phyloP scores from a whole-genome alignment of 2,888 invertebrate species.

The Hoplodrina blanda region DNA sequence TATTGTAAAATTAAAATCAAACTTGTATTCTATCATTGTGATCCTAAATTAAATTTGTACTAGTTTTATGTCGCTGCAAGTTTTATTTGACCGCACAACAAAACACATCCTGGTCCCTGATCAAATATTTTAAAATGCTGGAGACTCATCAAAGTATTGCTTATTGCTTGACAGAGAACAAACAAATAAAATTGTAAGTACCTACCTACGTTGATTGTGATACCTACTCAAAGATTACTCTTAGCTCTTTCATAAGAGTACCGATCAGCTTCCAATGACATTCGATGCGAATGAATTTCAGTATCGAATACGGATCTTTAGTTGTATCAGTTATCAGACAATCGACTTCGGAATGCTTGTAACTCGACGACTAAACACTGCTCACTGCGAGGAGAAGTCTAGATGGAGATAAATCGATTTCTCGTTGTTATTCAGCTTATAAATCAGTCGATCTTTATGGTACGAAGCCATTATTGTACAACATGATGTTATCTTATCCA shows the following conservation, averaged over 20 bases:
- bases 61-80: constrained; percentile 76
- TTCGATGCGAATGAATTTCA: neutral
- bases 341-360: constrained; percentile 13
- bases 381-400: constrained; percentile 7
- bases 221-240: neutral
- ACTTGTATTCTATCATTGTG: constrained; percentile 79
- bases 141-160: neutral
- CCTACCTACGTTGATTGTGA: neutral
- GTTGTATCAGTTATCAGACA: constrained; percentile 26
- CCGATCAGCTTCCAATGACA: constrained; percentile 12
- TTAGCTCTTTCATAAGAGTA: neutral
- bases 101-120: neutral
- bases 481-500: constrained; percentile 19
- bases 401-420: neutral
- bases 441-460: neutral
- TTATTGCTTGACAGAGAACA: neutral
- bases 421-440: neutral
- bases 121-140: neutral
- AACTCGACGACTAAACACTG: constrained; percentile 6
- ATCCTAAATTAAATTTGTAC: constrained; percentile 88
- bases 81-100: constrained; percentile 70
- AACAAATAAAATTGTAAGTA: neutral
- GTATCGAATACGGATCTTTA: constrained; percentile 1
- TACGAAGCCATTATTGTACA: neutral
- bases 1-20: constrained; percentile 74